A percentile compares a stretch with the other conserved stretches of the same genome.
These are phyloP conservation scores for Blastomussa wellsi DNA, from an alignment of 92 coral and sea anemone species.

Conservation along the genomic window DNA sequence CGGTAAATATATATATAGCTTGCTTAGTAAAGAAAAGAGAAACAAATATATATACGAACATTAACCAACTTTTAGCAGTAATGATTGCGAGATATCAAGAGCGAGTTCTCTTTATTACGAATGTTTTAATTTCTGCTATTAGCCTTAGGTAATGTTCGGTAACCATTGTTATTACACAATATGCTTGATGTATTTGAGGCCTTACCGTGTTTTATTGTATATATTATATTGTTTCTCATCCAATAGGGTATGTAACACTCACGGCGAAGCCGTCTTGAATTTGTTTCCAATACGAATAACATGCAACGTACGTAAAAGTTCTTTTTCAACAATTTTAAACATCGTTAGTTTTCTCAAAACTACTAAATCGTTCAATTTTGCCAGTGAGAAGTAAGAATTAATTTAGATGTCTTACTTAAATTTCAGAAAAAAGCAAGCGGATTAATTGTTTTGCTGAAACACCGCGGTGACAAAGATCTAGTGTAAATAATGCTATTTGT, in stretches of 20 bases:
- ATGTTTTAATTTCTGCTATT: background rate
- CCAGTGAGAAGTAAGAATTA: background rate
- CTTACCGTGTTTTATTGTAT: background rate
- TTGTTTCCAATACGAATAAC: background rate
- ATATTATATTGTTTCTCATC: background rate
- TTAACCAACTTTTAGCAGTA: background rate
- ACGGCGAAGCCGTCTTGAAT: background rate
- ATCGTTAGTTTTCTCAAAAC: background rate
- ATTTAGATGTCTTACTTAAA: background rate
- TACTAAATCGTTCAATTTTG: background rate
- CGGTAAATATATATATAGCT: background rate
- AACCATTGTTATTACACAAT: slow-evolving; percentile 5
- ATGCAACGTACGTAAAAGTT: background rate
- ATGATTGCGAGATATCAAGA: background rate
- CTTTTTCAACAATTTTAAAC: background rate
- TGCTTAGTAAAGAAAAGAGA: background rate
- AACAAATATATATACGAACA: background rate
- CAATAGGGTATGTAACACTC: background rate
- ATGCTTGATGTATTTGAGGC: background rate
- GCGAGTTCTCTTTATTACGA: background rate
- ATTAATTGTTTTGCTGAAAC: background rate
- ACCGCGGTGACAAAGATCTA: background rate
- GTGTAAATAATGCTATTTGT: background rate
- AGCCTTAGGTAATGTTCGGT: too few relatives aligned
- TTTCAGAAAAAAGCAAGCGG: background rate